Conservation (phyloP, 1,140 invertebrate genomes). For the Pseudomyrmex flavicornis region DNA sequence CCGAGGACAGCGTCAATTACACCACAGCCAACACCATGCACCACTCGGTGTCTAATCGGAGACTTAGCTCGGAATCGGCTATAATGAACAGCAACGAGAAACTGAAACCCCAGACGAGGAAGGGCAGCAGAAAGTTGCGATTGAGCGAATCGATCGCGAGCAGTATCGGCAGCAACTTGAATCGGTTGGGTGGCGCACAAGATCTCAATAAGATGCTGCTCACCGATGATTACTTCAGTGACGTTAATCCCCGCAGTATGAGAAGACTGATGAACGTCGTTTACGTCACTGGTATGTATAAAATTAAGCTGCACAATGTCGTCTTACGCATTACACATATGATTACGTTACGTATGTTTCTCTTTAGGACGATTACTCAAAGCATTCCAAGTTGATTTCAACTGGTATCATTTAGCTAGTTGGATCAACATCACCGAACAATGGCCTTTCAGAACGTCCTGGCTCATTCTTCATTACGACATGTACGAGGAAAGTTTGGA, state of each 20-base stretch:
- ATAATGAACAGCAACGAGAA: conserved; percentile 92
- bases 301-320: not conserved
- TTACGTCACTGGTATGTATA: conserved; percentile 93
- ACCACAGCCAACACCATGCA: conserved; percentile 83
- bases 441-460: conserved; percentile 98
- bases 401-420: conserved; percentile 98
- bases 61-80: conserved; percentile 91
- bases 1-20: conserved; percentile 85
- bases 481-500: conserved; percentile 94
- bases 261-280: conserved; percentile 98
- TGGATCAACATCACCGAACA: conserved; percentile 99
- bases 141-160: conserved; percentile 95
- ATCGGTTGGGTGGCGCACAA: conserved; percentile 89
- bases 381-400: conserved; percentile 99
- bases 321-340: not conserved
- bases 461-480: conserved; percentile 98
- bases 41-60: conserved; percentile 88
- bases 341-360: not conserved
- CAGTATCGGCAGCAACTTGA: conserved; percentile 94
- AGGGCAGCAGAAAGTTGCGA: conserved; percentile 89
- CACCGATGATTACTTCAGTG: conserved; percentile 98
- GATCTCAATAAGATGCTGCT: conserved; percentile 94
- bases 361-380: conserved; percentile 94
- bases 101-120: conserved; percentile 85
- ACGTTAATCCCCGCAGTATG: conserved; percentile 99